A percentile compares a stretch with the other conserved stretches of the same genome.
Evolutionary conservation across 1,140 invertebrate species (phyloP).

Genomic region (Heliconius hermathena): DNA sequence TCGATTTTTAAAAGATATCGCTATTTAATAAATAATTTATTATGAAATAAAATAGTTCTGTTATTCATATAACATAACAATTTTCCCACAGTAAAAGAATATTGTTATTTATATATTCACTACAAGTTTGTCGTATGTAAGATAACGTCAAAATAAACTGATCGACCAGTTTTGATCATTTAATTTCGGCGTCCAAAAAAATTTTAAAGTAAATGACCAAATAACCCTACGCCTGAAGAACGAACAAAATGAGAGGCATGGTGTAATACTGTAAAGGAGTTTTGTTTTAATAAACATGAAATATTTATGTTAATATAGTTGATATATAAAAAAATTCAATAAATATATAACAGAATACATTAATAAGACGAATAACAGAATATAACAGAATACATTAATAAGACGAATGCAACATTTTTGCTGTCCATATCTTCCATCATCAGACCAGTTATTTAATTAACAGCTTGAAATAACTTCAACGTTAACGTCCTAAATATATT

Average conservation of each 20-base stretch:
- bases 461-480: too few relatives aligned
- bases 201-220: constrained; percentile 13
- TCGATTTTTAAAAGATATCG: neutral
- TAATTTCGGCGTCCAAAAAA: constrained; percentile 42
- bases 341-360: too few relatives aligned
- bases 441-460: too few relatives aligned
- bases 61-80: neutral
- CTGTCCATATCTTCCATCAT: too few relatives aligned
- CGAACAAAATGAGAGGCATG: neutral
- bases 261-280: neutral
- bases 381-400: too few relatives aligned
- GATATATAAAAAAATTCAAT: too few relatives aligned
- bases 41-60: neutral
- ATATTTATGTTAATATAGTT: neutral
- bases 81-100: constrained; percentile 2
- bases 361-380: too few relatives aligned
- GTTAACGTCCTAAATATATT: too few relatives aligned
- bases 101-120: neutral
- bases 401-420: too few relatives aligned
- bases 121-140: neutral
- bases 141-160: constrained; percentile 47
- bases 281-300: constrained; percentile 24
- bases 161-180: constrained; percentile 55
- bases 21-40: neutral
- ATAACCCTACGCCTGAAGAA: neutral